Conservation (phyloP, 2,113 vertebrate genomes). For the Scalopus aquaticus region DNA sequence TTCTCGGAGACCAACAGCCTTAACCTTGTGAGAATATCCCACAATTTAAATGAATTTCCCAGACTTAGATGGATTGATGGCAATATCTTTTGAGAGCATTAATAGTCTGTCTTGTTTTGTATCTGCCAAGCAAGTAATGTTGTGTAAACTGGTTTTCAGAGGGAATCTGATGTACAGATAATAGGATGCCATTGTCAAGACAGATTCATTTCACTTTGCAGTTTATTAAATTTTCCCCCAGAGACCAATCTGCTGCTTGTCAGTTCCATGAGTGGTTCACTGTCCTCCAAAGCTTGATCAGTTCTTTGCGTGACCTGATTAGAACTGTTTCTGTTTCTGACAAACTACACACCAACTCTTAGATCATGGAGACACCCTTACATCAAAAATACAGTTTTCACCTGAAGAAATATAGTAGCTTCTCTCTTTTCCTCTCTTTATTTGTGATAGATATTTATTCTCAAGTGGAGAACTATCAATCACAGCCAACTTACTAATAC, state of each 20-base stretch:
- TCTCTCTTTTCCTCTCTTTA: background rate
- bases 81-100: background rate
- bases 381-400: background rate
- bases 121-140: background rate
- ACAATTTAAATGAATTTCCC: conserved; percentile 14
- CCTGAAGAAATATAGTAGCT: background rate
- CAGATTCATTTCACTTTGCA: conserved; percentile 23
- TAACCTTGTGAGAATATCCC: background rate
- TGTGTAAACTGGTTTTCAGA: background rate
- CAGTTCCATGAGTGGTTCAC: background rate
- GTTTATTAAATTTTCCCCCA: background rate
- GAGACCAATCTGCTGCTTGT: background rate
- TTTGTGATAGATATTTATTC: background rate
- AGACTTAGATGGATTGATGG: background rate
- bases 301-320: background rate
- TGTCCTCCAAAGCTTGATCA: background rate
- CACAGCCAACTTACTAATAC: conserved; percentile 10
- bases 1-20: background rate
- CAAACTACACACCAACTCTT: background rate
- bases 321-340: background rate
- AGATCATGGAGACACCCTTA: background rate
- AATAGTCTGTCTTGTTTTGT: background rate
- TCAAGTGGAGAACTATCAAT: background rate
- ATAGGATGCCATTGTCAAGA: background rate
- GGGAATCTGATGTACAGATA: background rate